Evolutionary conservation across 2,113 vertebrate species (phyloP).

Genomic region (Cranoglanis bouderius): DNA sequence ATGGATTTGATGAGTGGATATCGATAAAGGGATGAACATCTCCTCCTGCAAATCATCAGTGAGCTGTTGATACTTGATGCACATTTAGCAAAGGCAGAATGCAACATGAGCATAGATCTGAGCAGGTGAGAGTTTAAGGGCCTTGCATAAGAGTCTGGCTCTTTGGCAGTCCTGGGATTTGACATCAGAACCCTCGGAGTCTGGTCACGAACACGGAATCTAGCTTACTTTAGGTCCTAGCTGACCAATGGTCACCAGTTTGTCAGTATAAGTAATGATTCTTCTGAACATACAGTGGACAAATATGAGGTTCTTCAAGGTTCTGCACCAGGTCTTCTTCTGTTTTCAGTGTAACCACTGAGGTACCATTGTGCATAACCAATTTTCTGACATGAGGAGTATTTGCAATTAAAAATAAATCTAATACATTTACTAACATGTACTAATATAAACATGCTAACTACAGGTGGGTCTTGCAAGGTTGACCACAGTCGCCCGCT

Average conservation of each 20-base stretch:
- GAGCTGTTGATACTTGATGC: background rate
- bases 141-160: background rate
- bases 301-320: background rate
- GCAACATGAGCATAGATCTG: background rate
- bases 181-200: background rate
- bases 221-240: background rate
- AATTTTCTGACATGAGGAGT: background rate
- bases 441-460: background rate
- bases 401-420: background rate
- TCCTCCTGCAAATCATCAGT: slow-evolving; percentile 51
- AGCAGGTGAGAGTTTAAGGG: background rate
- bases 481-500: background rate
- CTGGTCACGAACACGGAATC: background rate
- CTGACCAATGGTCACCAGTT: background rate
- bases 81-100: background rate
- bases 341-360: background rate
- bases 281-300: background rate
- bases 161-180: background rate
- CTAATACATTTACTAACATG: background rate
- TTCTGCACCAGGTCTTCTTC: background rate
- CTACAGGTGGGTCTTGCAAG: background rate
- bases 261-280: background rate
- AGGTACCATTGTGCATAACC: background rate
- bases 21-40: slow-evolving; percentile 39
- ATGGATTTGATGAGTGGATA: slow-evolving; percentile 17